Percentiles rank a stretch among this genome's conserved stretches.
Conservation (phyloP, 2,888 invertebrate species). For the Ctenicera cuprea region DNA sequence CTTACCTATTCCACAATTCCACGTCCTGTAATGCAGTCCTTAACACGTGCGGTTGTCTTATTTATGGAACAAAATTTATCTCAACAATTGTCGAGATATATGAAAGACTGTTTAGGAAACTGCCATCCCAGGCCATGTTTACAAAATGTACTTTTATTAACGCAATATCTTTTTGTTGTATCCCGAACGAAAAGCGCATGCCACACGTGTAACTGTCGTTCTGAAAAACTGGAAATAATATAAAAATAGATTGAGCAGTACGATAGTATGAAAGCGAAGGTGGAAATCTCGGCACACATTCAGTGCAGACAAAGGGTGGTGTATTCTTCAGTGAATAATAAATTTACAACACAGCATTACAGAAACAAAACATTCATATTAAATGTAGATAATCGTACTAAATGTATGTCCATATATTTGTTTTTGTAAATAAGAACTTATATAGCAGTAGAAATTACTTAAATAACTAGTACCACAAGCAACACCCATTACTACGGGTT, state of each 20-base stretch:
- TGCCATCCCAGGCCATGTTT: conserved; percentile 49
- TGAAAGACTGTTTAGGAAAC: conserved; percentile 41
- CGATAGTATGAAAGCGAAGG: conserved; percentile 18
- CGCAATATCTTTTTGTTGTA: conserved; percentile 20
- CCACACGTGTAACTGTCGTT: conserved; percentile 30
- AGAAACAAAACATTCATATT: no score
- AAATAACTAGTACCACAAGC: no score
- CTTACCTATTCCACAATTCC: conserved; percentile 35
- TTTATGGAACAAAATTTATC: conserved; percentile 50
- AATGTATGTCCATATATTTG: no score
- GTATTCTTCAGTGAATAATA: neutral
- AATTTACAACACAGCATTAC: no score
- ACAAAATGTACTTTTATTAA: conserved; percentile 32
- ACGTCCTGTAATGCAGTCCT: conserved; percentile 50
- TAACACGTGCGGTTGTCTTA: conserved; percentile 54
- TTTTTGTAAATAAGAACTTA: no score
- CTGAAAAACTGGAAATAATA: conserved; percentile 26
- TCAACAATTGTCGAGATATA: conserved; percentile 39
- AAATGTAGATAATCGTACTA: no score
- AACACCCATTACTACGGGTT: no score
- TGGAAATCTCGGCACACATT: conserved; percentile 16
- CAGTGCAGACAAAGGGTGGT: neutral
- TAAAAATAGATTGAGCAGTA: conserved; percentile 36
- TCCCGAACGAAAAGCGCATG: conserved; percentile 13
- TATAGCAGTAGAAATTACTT: no score